Percentiles rank a stretch among this genome's conserved stretches.
Conservation (phyloP, 2,888 invertebrate genomes). For the Siphlonurus alternatus region DNA sequence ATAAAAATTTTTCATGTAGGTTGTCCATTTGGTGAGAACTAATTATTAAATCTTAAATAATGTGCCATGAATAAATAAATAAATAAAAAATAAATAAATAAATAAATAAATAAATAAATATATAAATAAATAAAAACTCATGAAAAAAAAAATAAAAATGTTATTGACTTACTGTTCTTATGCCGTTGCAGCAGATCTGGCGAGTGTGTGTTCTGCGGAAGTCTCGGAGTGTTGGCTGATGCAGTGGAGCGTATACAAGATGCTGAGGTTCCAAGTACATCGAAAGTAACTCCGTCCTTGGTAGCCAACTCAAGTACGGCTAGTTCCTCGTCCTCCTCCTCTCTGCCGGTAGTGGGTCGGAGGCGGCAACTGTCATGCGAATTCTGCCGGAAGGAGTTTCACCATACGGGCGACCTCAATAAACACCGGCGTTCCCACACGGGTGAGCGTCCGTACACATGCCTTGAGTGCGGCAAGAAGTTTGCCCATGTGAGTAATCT, state of each 20-base stretch:
- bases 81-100: too few species aligned
- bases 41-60: too few species aligned
- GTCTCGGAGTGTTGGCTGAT: neutral
- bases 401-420: constrained; percentile 5
- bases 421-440: constrained; percentile 4
- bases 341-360: neutral
- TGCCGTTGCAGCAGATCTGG: neutral
- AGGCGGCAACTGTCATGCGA: neutral
- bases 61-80: too few species aligned
- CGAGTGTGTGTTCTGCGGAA: neutral
- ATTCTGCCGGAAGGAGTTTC: neutral
- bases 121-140: too few species aligned
- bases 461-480: neutral
- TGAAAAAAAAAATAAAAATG: too few species aligned
- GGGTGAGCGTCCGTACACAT: neutral
- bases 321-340: neutral
- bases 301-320: neutral
- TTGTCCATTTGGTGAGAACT: too few species aligned
- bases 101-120: too few species aligned
- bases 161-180: too few species aligned
- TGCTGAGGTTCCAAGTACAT: neutral
- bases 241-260: neutral
- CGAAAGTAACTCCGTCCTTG: neutral
- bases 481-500: constrained; percentile 1
- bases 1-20: too few species aligned